Evolutionary conservation across 1,140 invertebrate species (phyloP).

Genomic region (Drosophila melanica): DNA sequence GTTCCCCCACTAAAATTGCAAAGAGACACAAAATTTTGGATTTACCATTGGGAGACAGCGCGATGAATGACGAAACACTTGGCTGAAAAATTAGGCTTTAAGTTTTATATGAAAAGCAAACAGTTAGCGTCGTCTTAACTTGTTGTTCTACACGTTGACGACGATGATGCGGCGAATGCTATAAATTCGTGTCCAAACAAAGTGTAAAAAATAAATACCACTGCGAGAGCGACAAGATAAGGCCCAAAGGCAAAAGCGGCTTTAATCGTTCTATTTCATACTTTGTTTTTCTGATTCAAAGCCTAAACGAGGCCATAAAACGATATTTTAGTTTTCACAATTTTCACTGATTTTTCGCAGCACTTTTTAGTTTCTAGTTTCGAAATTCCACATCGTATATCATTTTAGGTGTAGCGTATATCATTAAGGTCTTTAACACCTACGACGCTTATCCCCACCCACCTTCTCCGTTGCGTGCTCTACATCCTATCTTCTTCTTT

Average conservation of each 20-base stretch:
- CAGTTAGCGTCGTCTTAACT: not conserved
- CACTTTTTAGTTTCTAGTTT: too few relatives aligned
- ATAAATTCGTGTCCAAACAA: constrained; percentile 82
- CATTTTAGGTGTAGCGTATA: constrained; percentile 56
- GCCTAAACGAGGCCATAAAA: too few relatives aligned
- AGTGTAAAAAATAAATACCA: constrained; percentile 79
- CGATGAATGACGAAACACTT: constrained; percentile 12
- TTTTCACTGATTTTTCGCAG: too few relatives aligned
- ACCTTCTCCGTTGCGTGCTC: not conserved
- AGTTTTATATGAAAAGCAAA: constrained; percentile 45
- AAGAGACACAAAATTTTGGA: constrained; percentile 65
- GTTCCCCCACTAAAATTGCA: constrained; percentile 61
- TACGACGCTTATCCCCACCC: constrained; percentile 37
- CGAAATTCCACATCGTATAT: constrained; percentile 32
- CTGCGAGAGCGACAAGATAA: constrained; percentile 55
- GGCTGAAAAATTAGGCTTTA: constrained; percentile 37
- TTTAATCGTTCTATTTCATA: not conserved
- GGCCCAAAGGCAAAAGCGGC: constrained; percentile 21
- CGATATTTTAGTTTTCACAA: too few relatives aligned
- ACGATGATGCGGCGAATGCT: constrained; percentile 35
- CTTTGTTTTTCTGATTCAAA: not conserved
- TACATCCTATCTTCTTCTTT: not conserved
- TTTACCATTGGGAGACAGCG: constrained; percentile 55
- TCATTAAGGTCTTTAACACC: constrained; percentile 75
- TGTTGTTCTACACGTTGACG: constrained; percentile 3